These are phyloP conservation scores for Saccostrea glomerata DNA, from an alignment of 1,140 invertebrate genomes.

Conservation along the genomic window DNA sequence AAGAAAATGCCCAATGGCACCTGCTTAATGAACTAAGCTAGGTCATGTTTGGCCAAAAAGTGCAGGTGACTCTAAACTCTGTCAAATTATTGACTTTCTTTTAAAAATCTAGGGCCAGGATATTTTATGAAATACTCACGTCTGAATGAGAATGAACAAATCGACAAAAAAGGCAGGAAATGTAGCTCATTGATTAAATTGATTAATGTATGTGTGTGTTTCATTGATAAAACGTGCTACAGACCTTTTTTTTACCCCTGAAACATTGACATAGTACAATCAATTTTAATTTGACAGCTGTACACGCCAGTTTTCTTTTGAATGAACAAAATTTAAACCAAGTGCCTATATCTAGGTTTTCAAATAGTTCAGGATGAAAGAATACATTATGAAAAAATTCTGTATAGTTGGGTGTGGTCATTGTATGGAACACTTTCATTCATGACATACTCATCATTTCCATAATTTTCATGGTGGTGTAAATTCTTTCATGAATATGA, in stretches of 20 bases:
- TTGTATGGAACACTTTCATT: background rate
- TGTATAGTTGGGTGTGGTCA: background rate
- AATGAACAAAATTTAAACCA: background rate
- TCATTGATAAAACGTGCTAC: background rate
- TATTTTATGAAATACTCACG: background rate
- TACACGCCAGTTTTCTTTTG: slow-evolving; percentile 2
- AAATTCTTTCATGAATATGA: background rate
- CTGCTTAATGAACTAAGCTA: background rate
- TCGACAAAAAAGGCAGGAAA: slow-evolving; percentile 17
- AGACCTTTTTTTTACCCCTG: slow-evolving; percentile 9
- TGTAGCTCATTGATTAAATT: slow-evolving; percentile 27
- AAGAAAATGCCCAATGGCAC: slow-evolving; percentile 1
- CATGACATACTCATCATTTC: background rate
- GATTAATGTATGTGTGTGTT: slow-evolving; percentile 25
- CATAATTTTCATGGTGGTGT: background rate
- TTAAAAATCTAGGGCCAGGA: background rate
- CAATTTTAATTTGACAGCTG: slow-evolving; percentile 28
- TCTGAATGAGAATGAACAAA: slow-evolving; percentile 21
- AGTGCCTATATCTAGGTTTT: background rate
- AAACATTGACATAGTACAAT: slow-evolving; percentile 16
- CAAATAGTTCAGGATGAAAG: background rate
- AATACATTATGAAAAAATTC: background rate
- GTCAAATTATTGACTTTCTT: background rate
- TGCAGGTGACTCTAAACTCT: slow-evolving; percentile 1
- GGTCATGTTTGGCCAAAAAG: background rate